Base-by-base conservation (phyloP, 2,888 invertebrate species). In the Caprella mutica region DNA sequence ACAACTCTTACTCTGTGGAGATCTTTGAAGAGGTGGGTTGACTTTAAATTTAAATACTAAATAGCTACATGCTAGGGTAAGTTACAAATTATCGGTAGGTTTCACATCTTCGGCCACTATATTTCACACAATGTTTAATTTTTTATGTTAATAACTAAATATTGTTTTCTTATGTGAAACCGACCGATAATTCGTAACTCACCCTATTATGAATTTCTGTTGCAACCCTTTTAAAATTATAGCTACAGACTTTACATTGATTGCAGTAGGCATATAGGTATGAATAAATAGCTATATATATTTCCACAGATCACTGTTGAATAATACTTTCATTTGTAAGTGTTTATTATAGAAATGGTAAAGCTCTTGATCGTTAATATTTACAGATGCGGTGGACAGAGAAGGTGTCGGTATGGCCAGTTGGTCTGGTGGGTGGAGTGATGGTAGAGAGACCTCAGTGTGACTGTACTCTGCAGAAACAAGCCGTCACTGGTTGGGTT, bases 341-440 rank as follows among this genome's bases (percentile, higher is more conserved):
- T 35, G 9, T 35, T 12, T 35, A 12, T 35, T 35, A 14, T 14
- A 12, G 35, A 35, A 35, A 35, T 9, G 35, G 14, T 35, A 14
- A 9, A 35, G 14, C 35, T 35, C 9, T 12, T 9, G 9, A 35
- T 35, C 9, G 9, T 35, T 12, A 35, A 12, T 35, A 35, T 35
- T 35, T 33, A 2, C 75, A 86, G 85, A 89, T 91, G 80, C 75
- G 83, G 21, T 82, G 82, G 71, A 83, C 92, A 2, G 78, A 82
- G 66, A 80, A 78, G 66, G 93, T 93, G 1, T 91, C 92, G 4
- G 87, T 93, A 0, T 91, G 90, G 90, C 90, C 91, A 0, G 97
- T 98, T 0, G 98, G 94, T 4, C 78, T 98, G 4, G 97, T 94
- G 0, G 98, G 97, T 8, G 92, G 93, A 1, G 77, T 96, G 70